These are phyloP conservation scores for Tuberolachnus salignus DNA, from an alignment of 2,888 invertebrate genomes.

Conservation along the genomic window DNA sequence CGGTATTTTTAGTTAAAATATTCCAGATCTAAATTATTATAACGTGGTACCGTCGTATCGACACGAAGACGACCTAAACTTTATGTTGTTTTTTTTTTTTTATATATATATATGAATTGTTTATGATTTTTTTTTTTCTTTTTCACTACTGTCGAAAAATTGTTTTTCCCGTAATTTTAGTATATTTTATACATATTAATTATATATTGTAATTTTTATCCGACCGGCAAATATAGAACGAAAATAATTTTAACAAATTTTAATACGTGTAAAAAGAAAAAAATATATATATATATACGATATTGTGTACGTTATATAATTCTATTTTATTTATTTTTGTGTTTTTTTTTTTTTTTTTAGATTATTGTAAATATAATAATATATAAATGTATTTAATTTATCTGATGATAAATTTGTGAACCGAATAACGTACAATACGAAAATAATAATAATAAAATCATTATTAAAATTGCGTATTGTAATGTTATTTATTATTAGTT, in stretches of 20 bases:
- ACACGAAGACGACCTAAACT: too few species aligned
- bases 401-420: slow-evolving; percentile 35
- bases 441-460: slow-evolving; percentile 13
- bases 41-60: too few species aligned
- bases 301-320: slow-evolving; percentile 10
- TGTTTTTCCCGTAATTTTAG: too few species aligned
- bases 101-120: too few species aligned
- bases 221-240: not conserved
- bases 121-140: too few species aligned
- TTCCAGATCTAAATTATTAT: too few species aligned
- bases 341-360: slow-evolving; percentile 20
- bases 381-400: slow-evolving; percentile 3
- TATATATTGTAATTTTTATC: slow-evolving; percentile 4
- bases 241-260: slow-evolving; percentile 23
- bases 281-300: slow-evolving; percentile 23
- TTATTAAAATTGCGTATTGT: not conserved
- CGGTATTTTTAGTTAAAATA: too few species aligned
- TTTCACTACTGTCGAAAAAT: too few species aligned
- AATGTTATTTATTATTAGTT: not conserved
- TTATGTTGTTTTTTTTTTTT: too few species aligned
- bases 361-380: slow-evolving; percentile 37
- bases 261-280: slow-evolving; percentile 4
- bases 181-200: not conserved
- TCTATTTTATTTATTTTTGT: slow-evolving; percentile 20
- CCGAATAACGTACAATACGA: slow-evolving; percentile 29